These are phyloP conservation scores for Lottia gigantea DNA, from an alignment of 2,888 invertebrate genomes.

Conservation along the genomic window DNA sequence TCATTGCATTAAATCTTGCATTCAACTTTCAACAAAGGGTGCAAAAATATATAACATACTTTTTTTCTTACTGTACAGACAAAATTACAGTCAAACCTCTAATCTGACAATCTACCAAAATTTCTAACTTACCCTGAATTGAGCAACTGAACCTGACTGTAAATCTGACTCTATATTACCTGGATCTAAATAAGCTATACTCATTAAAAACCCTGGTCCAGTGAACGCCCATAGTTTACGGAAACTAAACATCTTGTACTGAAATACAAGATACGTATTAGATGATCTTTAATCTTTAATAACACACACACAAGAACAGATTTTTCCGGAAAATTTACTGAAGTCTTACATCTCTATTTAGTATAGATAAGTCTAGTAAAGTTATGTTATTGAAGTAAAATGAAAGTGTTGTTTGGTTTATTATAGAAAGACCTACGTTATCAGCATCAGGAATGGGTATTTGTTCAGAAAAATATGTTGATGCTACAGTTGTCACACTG, in stretches of 20 bases:
- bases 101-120: not conserved
- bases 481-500: conserved; percentile 29
- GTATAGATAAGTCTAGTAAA: too few species aligned
- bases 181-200: conserved; percentile 91
- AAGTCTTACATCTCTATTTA: too few species aligned
- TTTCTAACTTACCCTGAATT: conserved; percentile 75
- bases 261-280: conserved; percentile 19
- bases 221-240: conserved; percentile 91
- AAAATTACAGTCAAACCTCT: not conserved
- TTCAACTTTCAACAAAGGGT: too few species aligned
- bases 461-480: conserved; percentile 52
- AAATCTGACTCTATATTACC: conserved; percentile 93
- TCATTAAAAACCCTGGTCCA: conserved; percentile 93
- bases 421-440: conserved; percentile 34
- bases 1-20: too few species aligned
- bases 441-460: conserved; percentile 46
- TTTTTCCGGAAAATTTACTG: too few species aligned
- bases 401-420: too few species aligned
- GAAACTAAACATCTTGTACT: conserved; percentile 77
- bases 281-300: too few species aligned
- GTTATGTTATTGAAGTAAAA: too few species aligned
- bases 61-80: too few species aligned
- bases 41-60: too few species aligned
- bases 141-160: conserved; percentile 83
- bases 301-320: too few species aligned